Percentiles rank a stretch among this genome's conserved stretches.
These are phyloP conservation scores for Chymomyza costata DNA, from an alignment of 1,140 invertebrate species.

Conservation along the genomic window DNA sequence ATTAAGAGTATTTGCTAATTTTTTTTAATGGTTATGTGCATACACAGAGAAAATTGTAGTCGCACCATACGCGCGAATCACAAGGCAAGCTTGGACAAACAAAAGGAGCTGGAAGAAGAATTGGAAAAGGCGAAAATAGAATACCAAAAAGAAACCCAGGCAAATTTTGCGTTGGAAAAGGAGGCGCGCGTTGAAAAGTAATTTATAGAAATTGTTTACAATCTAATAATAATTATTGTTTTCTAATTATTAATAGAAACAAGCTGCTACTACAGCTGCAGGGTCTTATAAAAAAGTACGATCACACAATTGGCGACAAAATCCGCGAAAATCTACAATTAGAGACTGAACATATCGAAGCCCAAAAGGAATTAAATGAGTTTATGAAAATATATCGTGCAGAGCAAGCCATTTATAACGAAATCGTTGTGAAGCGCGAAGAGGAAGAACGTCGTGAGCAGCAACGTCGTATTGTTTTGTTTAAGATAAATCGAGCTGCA, in stretches of 20 bases:
- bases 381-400: conserved; percentile 42
- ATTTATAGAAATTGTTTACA: neutral
- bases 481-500: conserved; percentile 63
- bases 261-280: conserved; percentile 45
- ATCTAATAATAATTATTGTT: too few species aligned
- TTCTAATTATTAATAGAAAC: conserved; percentile 35
- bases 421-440: conserved; percentile 43
- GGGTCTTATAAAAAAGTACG: conserved; percentile 34
- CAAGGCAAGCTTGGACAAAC: conserved; percentile 28
- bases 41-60: conserved; percentile 41
- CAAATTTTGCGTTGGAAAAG: conserved; percentile 23
- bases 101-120: conserved; percentile 45
- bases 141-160: conserved; percentile 26
- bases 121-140: conserved; percentile 5
- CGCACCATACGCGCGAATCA: conserved; percentile 26
- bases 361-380: conserved; percentile 36
- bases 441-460: conserved; percentile 43
- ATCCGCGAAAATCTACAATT: conserved; percentile 38
- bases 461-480: conserved; percentile 42
- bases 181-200: conserved; percentile 46
- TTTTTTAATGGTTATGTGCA: too few species aligned
- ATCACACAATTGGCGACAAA: conserved; percentile 29
- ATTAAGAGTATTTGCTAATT: neutral
- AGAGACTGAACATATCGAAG: conserved; percentile 36
- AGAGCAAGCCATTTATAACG: conserved; percentile 45